Conservation (phyloP, 2,888 invertebrate genomes). For the Caenorhabditis sp. region DNA sequence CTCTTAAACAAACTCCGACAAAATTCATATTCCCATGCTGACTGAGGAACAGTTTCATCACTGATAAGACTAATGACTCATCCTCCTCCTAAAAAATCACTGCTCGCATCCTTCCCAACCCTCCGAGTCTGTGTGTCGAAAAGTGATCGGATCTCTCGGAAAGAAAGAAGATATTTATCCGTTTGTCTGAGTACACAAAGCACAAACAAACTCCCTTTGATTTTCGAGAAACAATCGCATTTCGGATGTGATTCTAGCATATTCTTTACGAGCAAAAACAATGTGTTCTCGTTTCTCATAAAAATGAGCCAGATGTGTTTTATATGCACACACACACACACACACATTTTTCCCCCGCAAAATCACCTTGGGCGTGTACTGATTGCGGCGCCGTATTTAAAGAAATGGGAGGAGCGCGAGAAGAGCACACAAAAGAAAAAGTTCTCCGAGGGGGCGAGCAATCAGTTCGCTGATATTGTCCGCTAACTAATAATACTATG, state of each 20-base stretch:
- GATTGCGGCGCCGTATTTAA: neutral
- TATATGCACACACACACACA: neutral
- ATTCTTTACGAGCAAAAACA: too few relatives aligned
- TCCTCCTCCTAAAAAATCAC: neutral
- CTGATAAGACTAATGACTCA: too few relatives aligned
- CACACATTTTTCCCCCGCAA: neutral
- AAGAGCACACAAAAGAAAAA: neutral
- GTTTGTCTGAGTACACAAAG: conserved; percentile 5
- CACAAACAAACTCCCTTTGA: too few relatives aligned
- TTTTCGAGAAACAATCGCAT: neutral
- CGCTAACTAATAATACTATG: neutral
- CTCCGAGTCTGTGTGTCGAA: conserved; percentile 5
- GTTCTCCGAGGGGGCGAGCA: neutral
- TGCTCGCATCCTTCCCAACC: neutral
- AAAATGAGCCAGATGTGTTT: conserved; percentile 12
- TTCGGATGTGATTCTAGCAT: neutral
- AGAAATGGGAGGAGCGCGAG: neutral
- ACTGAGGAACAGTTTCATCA: too few relatives aligned
- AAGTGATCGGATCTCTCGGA: conserved; percentile 5
- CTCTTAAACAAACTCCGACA: too few relatives aligned
- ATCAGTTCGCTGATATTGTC: neutral
- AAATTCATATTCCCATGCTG: too few relatives aligned
- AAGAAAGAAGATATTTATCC: conserved; percentile 4
- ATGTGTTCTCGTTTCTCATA: neutral
- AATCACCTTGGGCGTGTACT: conserved; percentile 1